phyloP scores from a whole-genome alignment of 2,113 vertebrate species.

The Indicator indicator region DNA sequence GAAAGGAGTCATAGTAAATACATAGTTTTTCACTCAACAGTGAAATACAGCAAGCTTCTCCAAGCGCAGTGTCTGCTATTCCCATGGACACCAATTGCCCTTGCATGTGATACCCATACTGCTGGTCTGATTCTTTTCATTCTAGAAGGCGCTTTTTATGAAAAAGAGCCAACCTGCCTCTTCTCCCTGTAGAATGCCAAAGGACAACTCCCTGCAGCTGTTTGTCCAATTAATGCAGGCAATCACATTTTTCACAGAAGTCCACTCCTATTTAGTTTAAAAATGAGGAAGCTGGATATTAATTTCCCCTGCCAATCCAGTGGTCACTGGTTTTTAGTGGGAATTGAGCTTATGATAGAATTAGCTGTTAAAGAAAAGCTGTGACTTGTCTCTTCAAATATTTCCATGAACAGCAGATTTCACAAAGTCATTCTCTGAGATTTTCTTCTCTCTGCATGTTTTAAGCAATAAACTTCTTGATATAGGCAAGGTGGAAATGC shows the following conservation, averaged over 20 bases:
- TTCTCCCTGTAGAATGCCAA: background rate
- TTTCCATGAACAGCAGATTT: background rate
- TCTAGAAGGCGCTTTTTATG: too few relatives aligned
- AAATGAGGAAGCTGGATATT: background rate
- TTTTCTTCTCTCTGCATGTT: background rate
- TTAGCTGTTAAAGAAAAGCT: background rate
- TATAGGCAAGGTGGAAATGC: background rate
- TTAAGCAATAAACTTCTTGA: background rate
- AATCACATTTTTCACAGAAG: background rate
- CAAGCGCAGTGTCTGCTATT: rapidly evolving
- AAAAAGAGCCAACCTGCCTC: background rate
- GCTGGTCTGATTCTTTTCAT: background rate
- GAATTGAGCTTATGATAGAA: background rate
- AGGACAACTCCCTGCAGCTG: background rate
- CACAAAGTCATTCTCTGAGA: background rate
- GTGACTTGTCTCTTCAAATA: background rate
- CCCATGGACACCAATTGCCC: background rate
- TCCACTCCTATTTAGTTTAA: background rate
- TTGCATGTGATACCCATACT: background rate
- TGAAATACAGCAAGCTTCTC: background rate
- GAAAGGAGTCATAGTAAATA: background rate
- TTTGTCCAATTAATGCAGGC: background rate
- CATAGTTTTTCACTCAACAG: background rate
- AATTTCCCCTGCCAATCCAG: background rate
- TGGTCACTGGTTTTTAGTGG: background rate